phyloP scores from a whole-genome alignment of 2,888 invertebrate genomes.

The Caenorhabditis sulstoni region DNA sequence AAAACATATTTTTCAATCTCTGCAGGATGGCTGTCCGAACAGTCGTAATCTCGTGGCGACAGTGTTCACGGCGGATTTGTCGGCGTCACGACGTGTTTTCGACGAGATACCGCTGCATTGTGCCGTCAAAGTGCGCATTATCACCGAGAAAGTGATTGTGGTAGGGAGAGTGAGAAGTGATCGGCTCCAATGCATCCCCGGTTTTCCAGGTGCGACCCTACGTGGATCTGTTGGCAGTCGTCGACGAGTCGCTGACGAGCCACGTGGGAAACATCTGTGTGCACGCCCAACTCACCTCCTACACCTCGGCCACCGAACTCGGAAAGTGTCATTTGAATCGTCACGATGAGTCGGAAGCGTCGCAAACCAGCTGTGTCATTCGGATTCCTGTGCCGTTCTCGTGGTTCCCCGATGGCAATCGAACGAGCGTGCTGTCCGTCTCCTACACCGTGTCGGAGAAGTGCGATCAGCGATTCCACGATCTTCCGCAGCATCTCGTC shows the following conservation, averaged over 20 bases:
- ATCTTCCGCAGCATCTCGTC: constrained; percentile 63
- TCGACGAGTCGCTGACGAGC: constrained; percentile 68
- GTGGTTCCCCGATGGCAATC: constrained; percentile 69
- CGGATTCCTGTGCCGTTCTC: constrained; percentile 74
- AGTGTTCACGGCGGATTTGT: constrained; percentile 55
- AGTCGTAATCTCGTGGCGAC: constrained; percentile 63
- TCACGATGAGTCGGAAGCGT: constrained; percentile 59
- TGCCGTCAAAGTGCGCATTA: constrained; percentile 66
- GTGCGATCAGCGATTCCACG: constrained; percentile 68
- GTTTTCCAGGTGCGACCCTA: constrained; percentile 76
- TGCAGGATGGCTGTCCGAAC: constrained; percentile 68
- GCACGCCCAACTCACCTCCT: constrained; percentile 69
- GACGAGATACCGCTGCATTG: constrained; percentile 67
- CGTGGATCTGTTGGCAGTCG: constrained; percentile 75
- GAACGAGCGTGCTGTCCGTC: constrained; percentile 59
- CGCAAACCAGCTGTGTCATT: constrained; percentile 67
- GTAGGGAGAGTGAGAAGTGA: constrained; percentile 34
- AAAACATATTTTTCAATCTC: constrained; percentile 1
- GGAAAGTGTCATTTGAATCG: constrained; percentile 64
- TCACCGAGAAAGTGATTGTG: constrained; percentile 61
- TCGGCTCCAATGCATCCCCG: too few species aligned
- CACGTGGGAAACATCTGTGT: constrained; percentile 72
- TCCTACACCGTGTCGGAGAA: constrained; percentile 67
- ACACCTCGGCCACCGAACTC: constrained; percentile 54
- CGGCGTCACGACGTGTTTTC: constrained; percentile 56